A percentile compares a stretch with the other conserved stretches of the same genome.
phyloP scores from a whole-genome alignment of 2,888 invertebrate species.

The Drosophila pseudotalamancana region DNA sequence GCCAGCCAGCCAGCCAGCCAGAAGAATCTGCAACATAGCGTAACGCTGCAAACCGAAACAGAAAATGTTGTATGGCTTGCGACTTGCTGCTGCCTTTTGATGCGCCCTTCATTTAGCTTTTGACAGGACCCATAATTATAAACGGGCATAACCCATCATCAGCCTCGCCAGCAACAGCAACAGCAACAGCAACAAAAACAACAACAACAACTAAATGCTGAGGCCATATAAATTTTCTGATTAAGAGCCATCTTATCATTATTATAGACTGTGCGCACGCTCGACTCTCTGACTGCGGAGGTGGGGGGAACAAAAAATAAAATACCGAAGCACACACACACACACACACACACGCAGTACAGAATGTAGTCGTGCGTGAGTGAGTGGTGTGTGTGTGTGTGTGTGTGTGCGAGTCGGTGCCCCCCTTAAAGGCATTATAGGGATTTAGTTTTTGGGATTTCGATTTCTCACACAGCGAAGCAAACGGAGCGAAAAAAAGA shows the following conservation, averaged over 20 bases:
- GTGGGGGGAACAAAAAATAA: constrained; percentile 36
- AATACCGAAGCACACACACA: constrained; percentile 52
- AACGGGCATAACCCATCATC: constrained; percentile 83
- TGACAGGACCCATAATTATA: constrained; percentile 84
- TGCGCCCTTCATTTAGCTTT: constrained; percentile 80
- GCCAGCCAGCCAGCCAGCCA: neutral
- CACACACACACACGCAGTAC: constrained; percentile 23
- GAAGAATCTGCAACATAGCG: constrained; percentile 31
- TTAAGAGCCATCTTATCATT: constrained; percentile 85
- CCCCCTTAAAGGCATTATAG: constrained; percentile 75
- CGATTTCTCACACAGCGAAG: constrained; percentile 72
- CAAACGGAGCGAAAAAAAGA: constrained; percentile 20
- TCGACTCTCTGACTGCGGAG: constrained; percentile 39
- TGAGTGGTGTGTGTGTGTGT: constrained; percentile 34
- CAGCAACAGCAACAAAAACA: constrained; percentile 20
- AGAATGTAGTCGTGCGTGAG: constrained; percentile 66
- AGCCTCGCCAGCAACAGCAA: constrained; percentile 42
- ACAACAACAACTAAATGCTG: constrained; percentile 71
- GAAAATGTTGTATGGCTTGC: constrained; percentile 64
- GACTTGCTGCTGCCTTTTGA: constrained; percentile 61
- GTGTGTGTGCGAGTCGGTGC: constrained; percentile 17
- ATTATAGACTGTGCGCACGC: constrained; percentile 81
- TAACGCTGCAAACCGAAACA: constrained; percentile 58
- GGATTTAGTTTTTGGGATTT: constrained; percentile 81
- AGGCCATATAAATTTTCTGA: constrained; percentile 84